Percentiles rank a stretch among this genome's conserved stretches.
These are phyloP conservation scores for Heliconius hortense DNA, from an alignment of 2,888 invertebrate genomes.

Conservation along the genomic window DNA sequence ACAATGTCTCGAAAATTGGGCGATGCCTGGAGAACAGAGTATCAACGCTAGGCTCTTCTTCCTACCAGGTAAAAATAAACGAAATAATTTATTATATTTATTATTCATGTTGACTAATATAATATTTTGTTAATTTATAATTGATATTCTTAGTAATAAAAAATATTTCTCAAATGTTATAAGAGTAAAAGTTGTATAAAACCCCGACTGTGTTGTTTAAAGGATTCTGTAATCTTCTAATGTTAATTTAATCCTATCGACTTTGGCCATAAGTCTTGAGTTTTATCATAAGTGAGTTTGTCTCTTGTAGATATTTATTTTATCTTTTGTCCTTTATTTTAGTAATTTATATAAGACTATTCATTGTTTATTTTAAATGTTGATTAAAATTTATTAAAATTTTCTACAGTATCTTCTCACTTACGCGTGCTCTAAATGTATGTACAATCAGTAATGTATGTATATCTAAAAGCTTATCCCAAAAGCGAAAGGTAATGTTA, in stretches of 20 bases:
- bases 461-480: no score
- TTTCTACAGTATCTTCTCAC: no score
- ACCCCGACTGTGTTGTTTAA: slow-evolving; percentile 36
- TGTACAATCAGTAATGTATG: no score
- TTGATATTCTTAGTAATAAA: background rate
- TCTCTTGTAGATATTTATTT: slow-evolving; percentile 59
- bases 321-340: slow-evolving; percentile 31
- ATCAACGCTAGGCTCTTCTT: no score
- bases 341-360: background rate
- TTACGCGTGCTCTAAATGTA: no score
- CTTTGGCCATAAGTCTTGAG: slow-evolving; percentile 49
- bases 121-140: background rate
- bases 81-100: background rate
- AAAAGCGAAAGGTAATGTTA: no score
- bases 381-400: background rate
- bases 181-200: slow-evolving; percentile 10
- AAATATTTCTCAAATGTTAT: slow-evolving; percentile 8
- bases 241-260: slow-evolving; percentile 68
- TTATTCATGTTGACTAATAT: background rate
- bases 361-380: background rate
- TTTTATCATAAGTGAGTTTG: slow-evolving; percentile 61
- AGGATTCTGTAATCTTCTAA: slow-evolving; percentile 56
- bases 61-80: background rate
- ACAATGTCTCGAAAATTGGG: background rate
- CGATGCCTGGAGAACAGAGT: background rate